Evolutionary conservation across 35 echinoderm and acorn worm genomes (phyloP), one percentile per base, ranked within the genome.

Genomic region (Chiridota heheva): DNA sequence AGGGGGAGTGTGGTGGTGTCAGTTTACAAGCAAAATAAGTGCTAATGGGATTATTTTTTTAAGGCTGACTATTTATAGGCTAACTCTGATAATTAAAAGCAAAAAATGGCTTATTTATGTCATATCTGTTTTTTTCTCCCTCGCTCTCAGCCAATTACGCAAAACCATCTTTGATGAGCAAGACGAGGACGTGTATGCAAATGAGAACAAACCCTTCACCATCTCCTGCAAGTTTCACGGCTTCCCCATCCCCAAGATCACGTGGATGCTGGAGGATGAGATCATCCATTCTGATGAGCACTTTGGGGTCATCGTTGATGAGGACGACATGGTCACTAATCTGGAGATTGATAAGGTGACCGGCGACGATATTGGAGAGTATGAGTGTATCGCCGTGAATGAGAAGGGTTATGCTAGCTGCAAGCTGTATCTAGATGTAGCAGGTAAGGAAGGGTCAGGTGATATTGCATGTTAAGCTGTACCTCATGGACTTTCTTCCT

Each of bases 321-420:
- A 63, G 15, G 40, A 77, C 29, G 88, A 90, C 42, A 86, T 84
- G 6, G 76, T 67, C 15, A 83, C 89, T 66, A 69, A 58, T 0
- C 45, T 91, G 0, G 40, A 84, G 8, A 87, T 98, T 32, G 42
- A 84, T 27, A 76, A 82, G 12, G 89, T 92, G n/a, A 88, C 73
- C 0, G 75, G 78, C 29, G 58, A 88, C 29, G 95, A 98, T 48
- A 89, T 98, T 13, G 95, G 95, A n/a, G 95, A 98, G 58, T 98
- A 98, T 47, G 80, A 91, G 60, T 98, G 95, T 49, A 80, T 98
- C 28, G 95, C 89, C 44, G 81, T 82, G 30, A 98, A 91, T 78
- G 76, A 84, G 8, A 60, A 78, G 33, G 95, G 95, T 20, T 69
- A 88, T 32, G 39, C 89, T 31, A 82, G 80, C 57, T 83, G 86